Evolutionary conservation across 2,888 invertebrate species (phyloP).

Genomic region (Drosophila differens): DNA sequence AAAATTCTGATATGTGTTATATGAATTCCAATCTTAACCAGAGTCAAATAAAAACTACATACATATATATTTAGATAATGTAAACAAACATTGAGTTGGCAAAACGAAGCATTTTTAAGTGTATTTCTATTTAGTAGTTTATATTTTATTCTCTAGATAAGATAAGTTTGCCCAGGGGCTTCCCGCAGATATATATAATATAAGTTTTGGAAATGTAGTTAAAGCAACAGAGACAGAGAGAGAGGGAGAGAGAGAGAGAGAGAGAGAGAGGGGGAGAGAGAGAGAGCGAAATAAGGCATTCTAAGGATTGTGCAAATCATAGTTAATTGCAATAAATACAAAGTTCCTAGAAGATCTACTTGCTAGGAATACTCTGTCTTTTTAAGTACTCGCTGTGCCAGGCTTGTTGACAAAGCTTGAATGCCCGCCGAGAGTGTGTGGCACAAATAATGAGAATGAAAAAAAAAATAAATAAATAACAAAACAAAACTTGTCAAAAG

Average conservation of each 20-base stretch:
- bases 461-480: constrained; percentile 22
- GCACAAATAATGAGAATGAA: constrained; percentile 10
- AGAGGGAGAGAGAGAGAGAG: not conserved
- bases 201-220: not conserved
- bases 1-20: not conserved
- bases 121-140: not conserved
- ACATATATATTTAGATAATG: not conserved
- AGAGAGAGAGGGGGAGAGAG: too few relatives aligned
- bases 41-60: too few relatives aligned
- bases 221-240: not conserved
- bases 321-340: not conserved
- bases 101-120: too few relatives aligned
- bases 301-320: not conserved
- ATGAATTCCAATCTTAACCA: not conserved
- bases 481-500: constrained; percentile 62
- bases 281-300: not conserved
- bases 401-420: not conserved
- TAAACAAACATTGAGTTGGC: too few relatives aligned
- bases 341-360: not conserved
- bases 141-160: not conserved
- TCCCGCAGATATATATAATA: not conserved
- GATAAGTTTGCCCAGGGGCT: not conserved
- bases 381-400: not conserved
- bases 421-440: constrained; percentile 1
- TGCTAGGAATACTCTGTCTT: not conserved